phyloP scores from a whole-genome alignment of 2,113 vertebrate genomes.

The Oncorhynchus nerka region DNA sequence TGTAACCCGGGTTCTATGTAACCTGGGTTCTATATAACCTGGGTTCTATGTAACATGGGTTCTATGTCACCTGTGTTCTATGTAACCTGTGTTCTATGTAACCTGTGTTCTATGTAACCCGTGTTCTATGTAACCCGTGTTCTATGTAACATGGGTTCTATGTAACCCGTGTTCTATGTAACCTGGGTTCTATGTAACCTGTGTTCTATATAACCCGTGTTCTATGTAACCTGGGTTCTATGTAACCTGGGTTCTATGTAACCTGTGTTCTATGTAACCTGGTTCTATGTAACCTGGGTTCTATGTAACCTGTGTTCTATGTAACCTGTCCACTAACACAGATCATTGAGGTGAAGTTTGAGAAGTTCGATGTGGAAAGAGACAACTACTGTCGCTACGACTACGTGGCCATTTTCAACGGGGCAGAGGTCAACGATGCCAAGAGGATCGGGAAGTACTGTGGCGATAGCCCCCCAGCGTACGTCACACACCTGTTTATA shows the following conservation, averaged over 20 bases:
- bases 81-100: neutral
- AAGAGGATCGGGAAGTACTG: slow-evolving; percentile 94
- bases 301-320: no score
- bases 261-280: neutral
- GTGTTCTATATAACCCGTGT: neutral
- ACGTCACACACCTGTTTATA: slow-evolving; percentile 66
- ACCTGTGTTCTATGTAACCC: neutral
- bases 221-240: neutral
- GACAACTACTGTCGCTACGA: slow-evolving; percentile 98
- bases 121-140: neutral
- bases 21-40: no score
- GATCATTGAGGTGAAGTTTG: slow-evolving; percentile 94
- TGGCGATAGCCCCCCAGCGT: slow-evolving; percentile 95
- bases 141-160: neutral
- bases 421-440: slow-evolving; percentile 90
- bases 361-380: slow-evolving; percentile 97
- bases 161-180: neutral
- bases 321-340: slow-evolving; percentile 35
- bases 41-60: no score
- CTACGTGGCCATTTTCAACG: slow-evolving; percentile 92
- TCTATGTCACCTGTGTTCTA: no score
- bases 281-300: no score
- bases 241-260: neutral
- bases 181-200: neutral
- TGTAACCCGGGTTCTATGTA: no score